Base-by-base conservation (phyloP, 2,888 invertebrate species). In the Acrobasis suavella region DNA sequence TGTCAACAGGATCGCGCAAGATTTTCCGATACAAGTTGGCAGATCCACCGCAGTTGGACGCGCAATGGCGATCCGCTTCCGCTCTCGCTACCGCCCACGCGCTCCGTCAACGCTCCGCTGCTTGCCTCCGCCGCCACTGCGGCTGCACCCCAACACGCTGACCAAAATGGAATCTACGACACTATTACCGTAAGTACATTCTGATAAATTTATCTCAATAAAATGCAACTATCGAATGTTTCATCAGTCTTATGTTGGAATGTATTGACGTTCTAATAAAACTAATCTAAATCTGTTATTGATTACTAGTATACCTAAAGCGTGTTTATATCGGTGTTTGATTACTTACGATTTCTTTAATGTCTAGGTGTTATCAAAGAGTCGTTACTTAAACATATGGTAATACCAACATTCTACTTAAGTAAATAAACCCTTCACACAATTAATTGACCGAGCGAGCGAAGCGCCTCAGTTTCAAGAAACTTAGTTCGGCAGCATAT, bases 11-110 rank as follows among this genome's bases (percentile, higher is more conserved):
- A 94, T 69, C 93, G 94, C 77, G 94, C 95, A 72, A 93, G 95
- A 76, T 96, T 95, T 82, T 94, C 95, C 71, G 96, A 96, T 83
- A 95, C 96, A 63, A 95, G 95, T 79, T 95, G 95, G 93, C 95
- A 95, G 82, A 95, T 96, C 67, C 95, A 95, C 81, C 93, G 94
- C 67, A 94, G 94, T 77, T 95, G 95, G 95, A 86, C 93, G 58
- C 93, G 93, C 67, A 94, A 90, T 77, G 91, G 87, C 50, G 88
- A 88, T 64, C 83, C 89, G 56, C 80, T 89, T 8, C 86, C 87
- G 71, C 77, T 87, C 64, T 87, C 92, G 64, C 89, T 91, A 38
- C 83, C 87, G 67, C 81, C 86, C 1, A 67, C 78, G 46, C 79
- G 87, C 12, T 73, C 82, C 17, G 72, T 79, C 46, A 76, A 81